These are phyloP conservation scores for Scylla paramamosain DNA, from an alignment of 1,140 invertebrate genomes.

Conservation along the genomic window DNA sequence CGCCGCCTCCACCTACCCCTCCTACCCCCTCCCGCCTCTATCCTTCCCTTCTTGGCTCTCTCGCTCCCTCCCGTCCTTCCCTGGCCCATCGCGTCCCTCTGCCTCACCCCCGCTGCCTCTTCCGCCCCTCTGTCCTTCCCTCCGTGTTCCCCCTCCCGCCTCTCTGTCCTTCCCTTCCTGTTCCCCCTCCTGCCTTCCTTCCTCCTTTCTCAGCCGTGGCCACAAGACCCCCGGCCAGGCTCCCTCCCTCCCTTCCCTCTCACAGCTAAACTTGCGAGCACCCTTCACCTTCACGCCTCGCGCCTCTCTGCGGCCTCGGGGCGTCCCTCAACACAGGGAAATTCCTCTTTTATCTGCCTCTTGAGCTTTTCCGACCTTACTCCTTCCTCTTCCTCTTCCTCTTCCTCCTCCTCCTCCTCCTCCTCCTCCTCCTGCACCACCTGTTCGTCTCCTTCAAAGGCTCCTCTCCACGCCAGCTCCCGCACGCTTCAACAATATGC, in stretches of 20 bases:
- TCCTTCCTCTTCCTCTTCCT: not conserved
- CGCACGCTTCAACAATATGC: not conserved
- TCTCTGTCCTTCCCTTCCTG: not conserved
- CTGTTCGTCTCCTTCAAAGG: not conserved
- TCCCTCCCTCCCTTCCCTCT: not conserved
- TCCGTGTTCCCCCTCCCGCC: not conserved
- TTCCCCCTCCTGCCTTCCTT: not conserved
- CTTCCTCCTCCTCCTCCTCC: not conserved
- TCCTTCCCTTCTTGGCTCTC: not conserved
- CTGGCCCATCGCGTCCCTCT: too few relatives aligned
- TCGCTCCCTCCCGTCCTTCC: not conserved
- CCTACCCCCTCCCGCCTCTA: not conserved
- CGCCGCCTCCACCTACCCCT: not conserved
- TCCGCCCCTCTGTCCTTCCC: not conserved
- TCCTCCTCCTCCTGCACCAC: too few relatives aligned
- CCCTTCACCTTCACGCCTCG: not conserved
- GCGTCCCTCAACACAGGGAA: not conserved
- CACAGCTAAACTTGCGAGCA: too few relatives aligned
- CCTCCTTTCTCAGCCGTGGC: not conserved
- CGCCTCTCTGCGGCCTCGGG: not conserved
- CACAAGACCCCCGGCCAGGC: not conserved
- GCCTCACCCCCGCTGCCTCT: not conserved
- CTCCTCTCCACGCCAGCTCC: not conserved
- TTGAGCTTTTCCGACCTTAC: not conserved
- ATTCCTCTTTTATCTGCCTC: slow-evolving; percentile 13